Base-by-base conservation (phyloP, 1,140 invertebrate species). In the Parapsyche elsis region DNA sequence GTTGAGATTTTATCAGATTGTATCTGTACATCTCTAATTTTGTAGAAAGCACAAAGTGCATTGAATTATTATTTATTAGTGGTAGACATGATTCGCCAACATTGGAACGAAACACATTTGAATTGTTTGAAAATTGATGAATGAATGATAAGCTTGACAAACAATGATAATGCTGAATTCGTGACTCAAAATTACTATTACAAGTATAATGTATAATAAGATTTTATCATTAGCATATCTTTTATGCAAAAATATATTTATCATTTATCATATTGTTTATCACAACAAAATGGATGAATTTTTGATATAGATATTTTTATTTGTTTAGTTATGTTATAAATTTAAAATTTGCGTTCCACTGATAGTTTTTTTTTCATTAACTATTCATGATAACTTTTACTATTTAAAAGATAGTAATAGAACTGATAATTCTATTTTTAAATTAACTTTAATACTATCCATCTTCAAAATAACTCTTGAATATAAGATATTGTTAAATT, bases 1-100 rank as follows among this genome's bases (percentile, higher is more conserved):
- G 10, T 53, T 53, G 49, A 53, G 16, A 67, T 67, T 67, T 67
- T 67, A 26, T 67, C 64, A 67, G 23, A 26, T 24, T 67, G 19
- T 9, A 9, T 26, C 23, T 61, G 21, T 61, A 38, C 30, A 38
- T 38, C 30, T 61, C 16, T 61, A n/a, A 19, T 53, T 53, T 2
- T 16, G 16, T 61, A 21, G 21, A 21, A 61, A 19, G 57, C 21
- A 67, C 64, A 26, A 67, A 9, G 64, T 26, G 23, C 30, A 38
- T 38, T 38, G 30, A 38, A 38, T 38, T 38, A 38, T 38, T 38
- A 38, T 38, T 38, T 38, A 38, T 38, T 38, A 38, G 30, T 38
- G 1, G 30, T 38, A 38, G 30, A 38, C 7, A 7, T 38, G 30
- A 7, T 38, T 38, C 30, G 30, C 7, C 7, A 38, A 7, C 7